A percentile compares a stretch with the other conserved stretches of the same genome.
Evolutionary conservation across 2,113 vertebrate genomes (phyloP).

Genomic region (Sula dactylatra): DNA sequence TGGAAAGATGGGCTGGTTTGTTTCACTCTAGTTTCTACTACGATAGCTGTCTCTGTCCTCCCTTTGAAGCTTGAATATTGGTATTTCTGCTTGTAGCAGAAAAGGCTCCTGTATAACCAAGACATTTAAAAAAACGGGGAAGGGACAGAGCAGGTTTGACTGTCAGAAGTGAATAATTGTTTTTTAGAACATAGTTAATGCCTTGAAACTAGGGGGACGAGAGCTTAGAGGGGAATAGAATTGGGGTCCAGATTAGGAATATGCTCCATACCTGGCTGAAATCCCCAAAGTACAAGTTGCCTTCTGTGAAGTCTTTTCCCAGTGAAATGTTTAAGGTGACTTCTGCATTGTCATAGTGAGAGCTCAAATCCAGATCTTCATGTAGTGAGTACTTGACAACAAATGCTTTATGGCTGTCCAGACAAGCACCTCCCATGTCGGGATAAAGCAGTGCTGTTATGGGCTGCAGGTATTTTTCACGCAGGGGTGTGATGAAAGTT

Average conservation of each 20-base stretch:
- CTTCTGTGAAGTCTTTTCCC: conserved; percentile 88
- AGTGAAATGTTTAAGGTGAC: conserved; percentile 91
- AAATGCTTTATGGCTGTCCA: conserved; percentile 95
- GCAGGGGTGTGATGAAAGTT: conserved; percentile 82
- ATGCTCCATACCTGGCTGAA: conserved; percentile 82
- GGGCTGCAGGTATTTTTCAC: conserved; percentile 84
- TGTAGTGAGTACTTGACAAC: conserved; percentile 87
- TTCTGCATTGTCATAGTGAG: conserved; percentile 94
- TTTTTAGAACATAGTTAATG: neutral
- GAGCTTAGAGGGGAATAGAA: neutral
- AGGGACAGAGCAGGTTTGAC: neutral
- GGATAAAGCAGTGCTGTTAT: conserved; percentile 84
- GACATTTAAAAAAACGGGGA: neutral
- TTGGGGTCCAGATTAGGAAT: neutral
- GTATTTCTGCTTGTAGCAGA: neutral
- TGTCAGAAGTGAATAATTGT: neutral
- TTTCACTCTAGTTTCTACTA: neutral
- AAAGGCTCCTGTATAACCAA: neutral
- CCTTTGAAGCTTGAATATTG: neutral
- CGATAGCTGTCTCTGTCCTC: fast-evolving
- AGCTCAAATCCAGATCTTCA: conserved; percentile 86
- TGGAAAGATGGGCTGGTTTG: neutral
- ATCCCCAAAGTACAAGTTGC: conserved; percentile 90
- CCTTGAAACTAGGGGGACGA: neutral
- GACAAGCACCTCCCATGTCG: conserved; percentile 79